phyloP scores from a whole-genome alignment of 2,888 invertebrate species.

The Rhogogaster chlorosoma region DNA sequence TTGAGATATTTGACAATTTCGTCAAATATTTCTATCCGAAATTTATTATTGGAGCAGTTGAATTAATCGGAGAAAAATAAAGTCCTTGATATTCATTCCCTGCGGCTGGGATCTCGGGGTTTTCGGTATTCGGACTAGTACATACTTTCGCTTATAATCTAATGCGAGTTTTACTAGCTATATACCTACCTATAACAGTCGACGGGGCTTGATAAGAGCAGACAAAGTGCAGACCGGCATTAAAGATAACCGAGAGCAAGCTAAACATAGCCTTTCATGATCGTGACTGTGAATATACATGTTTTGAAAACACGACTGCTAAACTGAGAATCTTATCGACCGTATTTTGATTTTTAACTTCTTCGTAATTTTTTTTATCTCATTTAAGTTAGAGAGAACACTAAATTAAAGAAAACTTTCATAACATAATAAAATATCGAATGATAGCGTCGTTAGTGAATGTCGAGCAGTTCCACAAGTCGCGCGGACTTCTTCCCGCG shows the following conservation, averaged over 20 bases:
- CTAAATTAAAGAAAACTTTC: not conserved
- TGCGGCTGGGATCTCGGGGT: not conserved
- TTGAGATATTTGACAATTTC: too few species aligned
- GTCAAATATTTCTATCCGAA: too few species aligned
- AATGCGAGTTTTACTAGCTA: not conserved
- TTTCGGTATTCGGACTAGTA: not conserved
- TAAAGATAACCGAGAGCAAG: conserved; percentile 5
- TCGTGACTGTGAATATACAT: conserved; percentile 8
- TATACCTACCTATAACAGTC: not conserved
- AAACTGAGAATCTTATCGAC: not conserved
- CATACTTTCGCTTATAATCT: not conserved
- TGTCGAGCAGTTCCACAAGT: too few species aligned
- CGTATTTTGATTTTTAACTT: not conserved
- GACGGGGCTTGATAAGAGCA: not conserved
- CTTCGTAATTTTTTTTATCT: too few species aligned
- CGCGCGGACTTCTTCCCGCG: too few species aligned
- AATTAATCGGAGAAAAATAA: not conserved
- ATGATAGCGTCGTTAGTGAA: too few species aligned
- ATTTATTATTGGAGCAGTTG: too few species aligned
- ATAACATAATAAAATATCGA: too few species aligned
- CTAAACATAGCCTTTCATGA: conserved; percentile 10
- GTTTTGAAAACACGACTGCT: too few species aligned
- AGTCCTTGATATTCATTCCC: not conserved
- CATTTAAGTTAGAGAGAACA: too few species aligned
- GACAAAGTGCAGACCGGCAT: conserved; percentile 37